Evolutionary conservation across 37 sponge, comb jelly and placozoan genomes (phyloP).

Genomic region (Eunapius fragilis): DNA sequence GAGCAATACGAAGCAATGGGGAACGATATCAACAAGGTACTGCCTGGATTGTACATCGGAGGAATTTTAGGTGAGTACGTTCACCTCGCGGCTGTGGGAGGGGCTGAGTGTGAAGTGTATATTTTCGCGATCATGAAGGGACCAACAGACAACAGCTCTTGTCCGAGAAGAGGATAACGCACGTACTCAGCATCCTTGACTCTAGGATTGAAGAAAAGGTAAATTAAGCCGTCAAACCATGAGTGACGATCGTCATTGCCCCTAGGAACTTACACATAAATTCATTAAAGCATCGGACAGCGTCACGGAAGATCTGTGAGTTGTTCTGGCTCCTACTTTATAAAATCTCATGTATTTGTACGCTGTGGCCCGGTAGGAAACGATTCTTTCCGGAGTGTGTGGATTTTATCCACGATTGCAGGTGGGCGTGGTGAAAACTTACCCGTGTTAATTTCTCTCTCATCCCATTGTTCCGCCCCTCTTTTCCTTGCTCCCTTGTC

Average conservation of each 20-base stretch:
- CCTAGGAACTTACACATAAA: slow-evolving; percentile 71
- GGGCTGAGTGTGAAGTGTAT: neutral
- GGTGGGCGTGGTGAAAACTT: slow-evolving; percentile 11
- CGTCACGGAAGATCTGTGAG: slow-evolving; percentile 47
- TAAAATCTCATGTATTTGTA: too few relatives aligned
- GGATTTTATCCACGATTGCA: slow-evolving; percentile 73
- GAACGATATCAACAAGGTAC: slow-evolving; percentile 56
- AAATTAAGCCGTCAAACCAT: too few relatives aligned
- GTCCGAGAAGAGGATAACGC: slow-evolving; percentile 68
- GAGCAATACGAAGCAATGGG: slow-evolving; percentile 25
- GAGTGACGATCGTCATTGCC: neutral
- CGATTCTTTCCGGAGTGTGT: slow-evolving; percentile 70
- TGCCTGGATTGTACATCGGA: slow-evolving; percentile 73
- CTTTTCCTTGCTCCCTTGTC: neutral
- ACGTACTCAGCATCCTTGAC: slow-evolving; percentile 76
- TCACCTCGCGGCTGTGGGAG: neutral
- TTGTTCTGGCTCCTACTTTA: too few relatives aligned
- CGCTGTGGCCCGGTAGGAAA: slow-evolving; percentile 16
- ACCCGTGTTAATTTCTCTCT: too few relatives aligned
- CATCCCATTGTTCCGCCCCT: too few relatives aligned
- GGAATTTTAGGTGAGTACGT: slow-evolving; percentile 51
- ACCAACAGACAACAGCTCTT: slow-evolving; percentile 37
- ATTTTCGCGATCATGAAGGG: slow-evolving; percentile 15
- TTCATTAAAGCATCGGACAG: slow-evolving; percentile 66
- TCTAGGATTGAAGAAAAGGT: too few relatives aligned